Conservation (phyloP, 2,888 invertebrate species). For the Loripinus fragilis region DNA sequence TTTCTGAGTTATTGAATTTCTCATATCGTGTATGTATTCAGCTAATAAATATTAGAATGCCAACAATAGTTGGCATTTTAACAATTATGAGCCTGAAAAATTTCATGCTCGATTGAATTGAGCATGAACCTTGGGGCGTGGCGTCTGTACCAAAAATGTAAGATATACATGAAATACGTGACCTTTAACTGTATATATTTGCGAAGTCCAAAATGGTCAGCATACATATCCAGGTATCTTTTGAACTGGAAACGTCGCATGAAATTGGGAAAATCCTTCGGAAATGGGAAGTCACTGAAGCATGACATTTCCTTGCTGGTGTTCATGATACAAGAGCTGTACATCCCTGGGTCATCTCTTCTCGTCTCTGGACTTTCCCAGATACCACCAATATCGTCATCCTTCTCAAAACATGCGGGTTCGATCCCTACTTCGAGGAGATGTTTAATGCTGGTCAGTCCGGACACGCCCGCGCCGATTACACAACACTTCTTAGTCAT, state of each 20-base stretch:
- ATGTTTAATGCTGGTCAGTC: constrained; percentile 39
- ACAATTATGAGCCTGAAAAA: no score
- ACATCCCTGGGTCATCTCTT: constrained; percentile 45
- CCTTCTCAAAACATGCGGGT: constrained; percentile 49
- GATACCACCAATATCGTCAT: constrained; percentile 45
- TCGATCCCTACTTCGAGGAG: constrained; percentile 46
- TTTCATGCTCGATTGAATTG: no score
- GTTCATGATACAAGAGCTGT: constrained; percentile 52
- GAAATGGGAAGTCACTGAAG: constrained; percentile 51
- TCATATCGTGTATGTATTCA: no score
- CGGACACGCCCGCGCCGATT: constrained; percentile 48
- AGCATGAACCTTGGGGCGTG: no score
- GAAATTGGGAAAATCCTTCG: constrained; percentile 54
- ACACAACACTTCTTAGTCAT: constrained; percentile 42
- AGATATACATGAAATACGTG: no score
- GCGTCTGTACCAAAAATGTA: no score
- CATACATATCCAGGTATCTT: constrained; percentile 47
- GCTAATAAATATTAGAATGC: no score
- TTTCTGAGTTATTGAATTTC: no score
- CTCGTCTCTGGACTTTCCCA: constrained; percentile 42
- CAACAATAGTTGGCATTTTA: no score
- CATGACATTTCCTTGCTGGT: constrained; percentile 54
- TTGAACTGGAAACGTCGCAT: constrained; percentile 50
- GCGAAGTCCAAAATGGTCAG: constrained; percentile 33
- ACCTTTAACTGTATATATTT: constrained; percentile 33